Percentiles rank a stretch among this genome's conserved stretches.
phyloP scores from a whole-genome alignment of 1,140 invertebrate genomes.

The Drosophila arawakana region DNA sequence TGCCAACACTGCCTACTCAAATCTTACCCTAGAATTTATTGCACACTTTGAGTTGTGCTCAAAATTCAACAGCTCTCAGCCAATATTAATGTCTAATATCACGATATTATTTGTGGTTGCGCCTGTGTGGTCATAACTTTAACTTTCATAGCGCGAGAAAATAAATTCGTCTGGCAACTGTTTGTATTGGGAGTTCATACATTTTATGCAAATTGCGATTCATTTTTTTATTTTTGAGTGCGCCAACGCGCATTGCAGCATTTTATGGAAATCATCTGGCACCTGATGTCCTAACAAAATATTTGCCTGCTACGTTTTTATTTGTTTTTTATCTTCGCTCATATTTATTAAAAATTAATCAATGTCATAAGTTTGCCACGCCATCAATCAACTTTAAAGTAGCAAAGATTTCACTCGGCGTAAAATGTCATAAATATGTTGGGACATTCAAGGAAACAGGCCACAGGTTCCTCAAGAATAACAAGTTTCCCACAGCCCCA shows the following conservation, averaged over 20 bases:
- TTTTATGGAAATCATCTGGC: conserved; percentile 56
- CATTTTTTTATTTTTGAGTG: not conserved
- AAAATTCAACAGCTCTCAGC: conserved; percentile 8
- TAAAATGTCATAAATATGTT: conserved; percentile 24
- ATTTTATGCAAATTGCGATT: conserved; percentile 46
- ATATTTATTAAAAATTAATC: conserved; percentile 81
- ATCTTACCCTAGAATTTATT: conserved; percentile 4
- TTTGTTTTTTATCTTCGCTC: conserved; percentile 32
- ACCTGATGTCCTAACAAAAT: conserved; percentile 45
- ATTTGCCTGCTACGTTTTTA: conserved; percentile 15
- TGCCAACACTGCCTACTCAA: not conserved
- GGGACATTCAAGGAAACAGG: not conserved
- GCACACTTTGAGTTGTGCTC: conserved; percentile 8
- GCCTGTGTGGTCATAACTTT: not conserved
- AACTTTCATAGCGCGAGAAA: not conserved
- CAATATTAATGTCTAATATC: conserved; percentile 13
- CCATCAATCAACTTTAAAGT: conserved; percentile 72
- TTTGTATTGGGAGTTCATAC: conserved; percentile 33
- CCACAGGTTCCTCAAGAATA: not conserved
- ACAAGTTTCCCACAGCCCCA: not conserved
- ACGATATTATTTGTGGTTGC: not conserved
- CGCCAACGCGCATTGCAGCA: conserved; percentile 43
- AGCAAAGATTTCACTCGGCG: conserved; percentile 46
- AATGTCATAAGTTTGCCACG: conserved; percentile 71
- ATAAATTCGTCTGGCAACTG: conserved; percentile 5